Percentiles rank a stretch among this genome's conserved stretches.
These are phyloP conservation scores for Grammomys surdaster DNA, from an alignment of 2,113 vertebrate species.

Conservation along the genomic window DNA sequence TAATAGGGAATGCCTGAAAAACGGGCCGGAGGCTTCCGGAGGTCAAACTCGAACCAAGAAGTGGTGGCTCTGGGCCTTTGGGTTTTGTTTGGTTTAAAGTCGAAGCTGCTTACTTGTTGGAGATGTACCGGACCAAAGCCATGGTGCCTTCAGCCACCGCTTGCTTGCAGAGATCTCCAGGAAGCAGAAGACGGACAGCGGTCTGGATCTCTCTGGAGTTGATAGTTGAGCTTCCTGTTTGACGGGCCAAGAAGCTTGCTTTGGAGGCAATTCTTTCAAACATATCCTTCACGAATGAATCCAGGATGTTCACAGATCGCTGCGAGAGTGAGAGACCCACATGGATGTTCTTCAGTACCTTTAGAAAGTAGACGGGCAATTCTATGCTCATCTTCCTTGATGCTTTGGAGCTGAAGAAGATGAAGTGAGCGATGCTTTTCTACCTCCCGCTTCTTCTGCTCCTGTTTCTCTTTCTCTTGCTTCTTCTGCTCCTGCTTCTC, in stretches of 20 bases:
- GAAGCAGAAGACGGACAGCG: not conserved
- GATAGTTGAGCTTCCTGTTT: not conserved
- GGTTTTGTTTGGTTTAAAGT: not conserved
- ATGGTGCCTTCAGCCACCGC: not conserved
- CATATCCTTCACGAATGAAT: not conserved
- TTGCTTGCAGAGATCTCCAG: not conserved
- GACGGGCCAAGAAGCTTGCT: not conserved
- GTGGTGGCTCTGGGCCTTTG: not conserved
- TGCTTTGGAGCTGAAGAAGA: not conserved
- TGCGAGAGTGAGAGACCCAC: not conserved
- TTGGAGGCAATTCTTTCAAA: not conserved
- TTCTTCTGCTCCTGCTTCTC: no score
- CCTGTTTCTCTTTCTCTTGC: no score
- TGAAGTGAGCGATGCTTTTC: accelerated
- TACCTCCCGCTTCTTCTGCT: no score
- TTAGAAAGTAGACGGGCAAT: not conserved
- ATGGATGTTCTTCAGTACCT: not conserved
- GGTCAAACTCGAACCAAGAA: not conserved
- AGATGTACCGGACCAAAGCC: not conserved
- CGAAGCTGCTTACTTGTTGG: not conserved
- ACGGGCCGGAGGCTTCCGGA: no score
- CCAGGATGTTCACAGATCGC: not conserved
- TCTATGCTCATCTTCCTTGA: not conserved
- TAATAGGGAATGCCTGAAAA: not conserved
- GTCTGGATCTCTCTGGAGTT: not conserved